These are phyloP conservation scores for Heliothis virescens DNA, from an alignment of 1,140 invertebrate genomes.

Conservation along the genomic window DNA sequence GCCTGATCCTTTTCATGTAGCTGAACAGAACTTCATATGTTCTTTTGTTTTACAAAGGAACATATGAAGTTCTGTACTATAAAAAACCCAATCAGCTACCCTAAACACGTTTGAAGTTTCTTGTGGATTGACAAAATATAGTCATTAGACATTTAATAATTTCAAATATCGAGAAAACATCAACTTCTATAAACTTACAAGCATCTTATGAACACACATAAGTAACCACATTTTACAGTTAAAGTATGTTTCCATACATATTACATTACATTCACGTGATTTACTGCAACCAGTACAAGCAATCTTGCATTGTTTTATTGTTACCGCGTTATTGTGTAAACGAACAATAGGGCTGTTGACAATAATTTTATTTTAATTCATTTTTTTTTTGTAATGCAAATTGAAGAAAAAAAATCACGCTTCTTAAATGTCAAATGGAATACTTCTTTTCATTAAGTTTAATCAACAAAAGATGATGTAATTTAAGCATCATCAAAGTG, in stretches of 20 bases:
- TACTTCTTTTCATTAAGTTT: not conserved
- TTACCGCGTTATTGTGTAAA: slow-evolving; percentile 20
- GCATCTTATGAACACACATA: not conserved
- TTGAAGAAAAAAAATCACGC: not conserved
- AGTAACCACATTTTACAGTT: not conserved
- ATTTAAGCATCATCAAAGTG: too few species aligned
- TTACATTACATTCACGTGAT: slow-evolving; percentile 44
- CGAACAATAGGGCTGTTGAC: slow-evolving; percentile 15
- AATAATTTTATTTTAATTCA: not conserved
- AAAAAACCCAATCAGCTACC: too few species aligned
- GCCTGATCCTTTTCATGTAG: too few species aligned
- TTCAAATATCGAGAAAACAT: not conserved
- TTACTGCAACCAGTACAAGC: slow-evolving; percentile 35
- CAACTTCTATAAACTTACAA: not conserved
- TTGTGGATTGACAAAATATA: too few species aligned
- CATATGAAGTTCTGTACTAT: too few species aligned
- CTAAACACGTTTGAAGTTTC: too few species aligned
- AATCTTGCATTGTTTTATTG: slow-evolving; percentile 52
- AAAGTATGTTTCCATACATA: slow-evolving; percentile 56
- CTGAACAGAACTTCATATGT: too few species aligned
- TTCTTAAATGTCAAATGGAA: not conserved
- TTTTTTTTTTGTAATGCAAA: not conserved
- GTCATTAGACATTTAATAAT: too few species aligned
- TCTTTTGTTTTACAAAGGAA: too few species aligned
- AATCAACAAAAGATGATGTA: too few species aligned